Base-by-base conservation (phyloP, 2,797 vertebrate genomes). In the Tympanoctomys barrerae region DNA sequence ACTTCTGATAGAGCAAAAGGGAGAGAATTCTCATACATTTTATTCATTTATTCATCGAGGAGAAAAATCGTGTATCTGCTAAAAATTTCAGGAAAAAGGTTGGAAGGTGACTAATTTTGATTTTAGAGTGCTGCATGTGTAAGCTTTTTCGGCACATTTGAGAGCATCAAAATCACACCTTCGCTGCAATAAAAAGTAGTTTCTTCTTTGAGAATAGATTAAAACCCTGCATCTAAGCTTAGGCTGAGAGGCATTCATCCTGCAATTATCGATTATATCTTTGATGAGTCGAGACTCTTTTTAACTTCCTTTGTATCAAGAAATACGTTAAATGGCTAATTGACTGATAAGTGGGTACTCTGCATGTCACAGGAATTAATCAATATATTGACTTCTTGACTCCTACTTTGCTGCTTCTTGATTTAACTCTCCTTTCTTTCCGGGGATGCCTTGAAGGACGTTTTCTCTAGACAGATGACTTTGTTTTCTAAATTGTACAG, bases 11-110 rank as follows among this genome's bases (percentile, higher is more conserved):
- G 97, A 98, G 98, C 89, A 71, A 95, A 49, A 87, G 42, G 26
- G 73, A 89, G 89, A 89, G 54, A 93, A 90, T 0, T 42, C 49
- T 2, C 93, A 3, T 91, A 86, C 95, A 97, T 98, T 98, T 98
- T 98, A 98, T 98, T 98, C 98, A 98, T 98, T 97, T 98, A 98
- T 98, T 98, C 98, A 97, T 96, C 96, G 98, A 97, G 96, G 97
- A 98, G 98, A 97, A 98, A 97, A 97, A 98, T 98, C 93, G 98
- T 98, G 95, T 97, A 97, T 96, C 97, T 98, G 97, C 98, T 98
- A 98, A 98, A 98, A 98, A 97, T 97, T 98, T 96, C 98, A 97
- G 95, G 90, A 85, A 97, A 89, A 93, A 92, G 95, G 86, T 97
- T 93, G 90, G 90, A 85, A 97, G 81, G 97, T 97, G 95, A 96